A percentile compares a stretch with the other conserved stretches of the same genome.
Evolutionary conservation across 2,888 invertebrate genomes (phyloP).

Genomic region (Helicoverpa assulta): DNA sequence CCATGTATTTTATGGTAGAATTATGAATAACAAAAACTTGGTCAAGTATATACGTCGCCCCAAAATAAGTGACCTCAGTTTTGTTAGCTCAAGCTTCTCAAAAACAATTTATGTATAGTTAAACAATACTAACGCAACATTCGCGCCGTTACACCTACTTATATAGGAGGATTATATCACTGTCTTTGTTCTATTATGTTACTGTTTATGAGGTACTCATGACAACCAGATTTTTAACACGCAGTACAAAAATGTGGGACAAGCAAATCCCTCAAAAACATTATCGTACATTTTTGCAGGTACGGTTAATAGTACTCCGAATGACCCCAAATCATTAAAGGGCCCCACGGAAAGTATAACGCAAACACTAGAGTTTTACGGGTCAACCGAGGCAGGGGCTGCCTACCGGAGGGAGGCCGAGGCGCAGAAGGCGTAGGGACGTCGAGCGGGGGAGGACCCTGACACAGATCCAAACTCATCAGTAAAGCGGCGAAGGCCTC

Average conservation of each 20-base stretch:
- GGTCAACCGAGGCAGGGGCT: slow-evolving; percentile 81
- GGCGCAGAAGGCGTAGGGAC: slow-evolving; percentile 82
- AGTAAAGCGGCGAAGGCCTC: slow-evolving; percentile 85
- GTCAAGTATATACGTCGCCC: slow-evolving; percentile 68
- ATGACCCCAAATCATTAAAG: slow-evolving; percentile 80
- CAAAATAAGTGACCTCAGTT: slow-evolving; percentile 65
- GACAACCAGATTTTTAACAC: neutral
- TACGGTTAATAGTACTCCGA: slow-evolving; percentile 54
- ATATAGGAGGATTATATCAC: slow-evolving; percentile 45
- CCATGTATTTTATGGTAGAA: slow-evolving; percentile 57
- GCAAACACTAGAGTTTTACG: slow-evolving; percentile 86
- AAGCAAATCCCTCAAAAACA: slow-evolving; percentile 1
- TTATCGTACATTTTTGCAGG: slow-evolving; percentile 31
- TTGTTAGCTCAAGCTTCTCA: slow-evolving; percentile 58
- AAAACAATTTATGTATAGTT: slow-evolving; percentile 59
- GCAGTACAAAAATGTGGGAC: neutral
- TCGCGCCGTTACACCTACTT: slow-evolving; percentile 38
- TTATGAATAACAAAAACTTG: slow-evolving; percentile 66
- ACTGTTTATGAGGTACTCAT: slow-evolving; percentile 21
- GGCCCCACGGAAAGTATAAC: slow-evolving; percentile 78
- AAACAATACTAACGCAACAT: slow-evolving; percentile 57
- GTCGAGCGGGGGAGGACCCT: slow-evolving; percentile 85
- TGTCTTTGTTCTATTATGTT: slow-evolving; percentile 39
- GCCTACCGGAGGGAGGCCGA: slow-evolving; percentile 75
- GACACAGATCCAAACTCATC: slow-evolving; percentile 89